Percentiles rank a stretch among this genome's conserved stretches.
phyloP scores from a whole-genome alignment of 1,140 invertebrate genomes.

The Drosophila carrolli region DNA sequence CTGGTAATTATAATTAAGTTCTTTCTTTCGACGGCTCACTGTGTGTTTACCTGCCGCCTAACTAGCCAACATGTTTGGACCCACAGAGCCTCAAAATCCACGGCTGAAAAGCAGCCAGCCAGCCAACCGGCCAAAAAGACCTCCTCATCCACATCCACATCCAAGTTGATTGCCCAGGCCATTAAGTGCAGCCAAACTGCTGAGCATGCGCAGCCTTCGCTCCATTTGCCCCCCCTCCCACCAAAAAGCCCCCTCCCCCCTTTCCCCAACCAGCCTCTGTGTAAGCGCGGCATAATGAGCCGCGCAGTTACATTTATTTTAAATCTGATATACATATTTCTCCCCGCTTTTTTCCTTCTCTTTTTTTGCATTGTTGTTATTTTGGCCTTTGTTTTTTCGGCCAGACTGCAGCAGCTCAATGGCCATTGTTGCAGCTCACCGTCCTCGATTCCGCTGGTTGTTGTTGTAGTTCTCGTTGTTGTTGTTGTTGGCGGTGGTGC shows the following conservation, averaged over 20 bases:
- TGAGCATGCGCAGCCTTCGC: constrained; percentile 73
- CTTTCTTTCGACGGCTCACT: constrained; percentile 7
- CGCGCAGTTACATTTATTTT: constrained; percentile 83
- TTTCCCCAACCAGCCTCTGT: constrained; percentile 30
- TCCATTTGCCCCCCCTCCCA: constrained; percentile 41
- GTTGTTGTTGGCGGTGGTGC: constrained; percentile 49
- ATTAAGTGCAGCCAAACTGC: constrained; percentile 78
- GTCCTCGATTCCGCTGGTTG: constrained; percentile 62
- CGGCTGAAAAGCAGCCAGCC: constrained; percentile 12
- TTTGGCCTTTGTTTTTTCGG: constrained; percentile 68
- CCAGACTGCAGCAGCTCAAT: constrained; percentile 60
- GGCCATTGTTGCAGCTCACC: constrained; percentile 58
- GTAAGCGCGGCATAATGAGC: constrained; percentile 81
- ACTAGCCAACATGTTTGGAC: constrained; percentile 72
- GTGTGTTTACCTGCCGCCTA: constrained; percentile 53
- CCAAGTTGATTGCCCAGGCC: constrained; percentile 75
- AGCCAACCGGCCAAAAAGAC: constrained; percentile 23
- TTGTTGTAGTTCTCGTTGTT: constrained; percentile 43
- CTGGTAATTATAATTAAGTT: not conserved
- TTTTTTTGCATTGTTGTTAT: constrained; percentile 60
- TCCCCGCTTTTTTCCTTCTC: constrained; percentile 45
- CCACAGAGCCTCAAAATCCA: constrained; percentile 41
- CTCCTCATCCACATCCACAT: constrained; percentile 34
- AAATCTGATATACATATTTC: constrained; percentile 84
- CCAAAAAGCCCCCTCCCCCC: not conserved